Evolutionary conservation across 2,888 invertebrate species (phyloP), one percentile per base, ranked within the genome.

Genomic region (Entomobrya proxima): DNA sequence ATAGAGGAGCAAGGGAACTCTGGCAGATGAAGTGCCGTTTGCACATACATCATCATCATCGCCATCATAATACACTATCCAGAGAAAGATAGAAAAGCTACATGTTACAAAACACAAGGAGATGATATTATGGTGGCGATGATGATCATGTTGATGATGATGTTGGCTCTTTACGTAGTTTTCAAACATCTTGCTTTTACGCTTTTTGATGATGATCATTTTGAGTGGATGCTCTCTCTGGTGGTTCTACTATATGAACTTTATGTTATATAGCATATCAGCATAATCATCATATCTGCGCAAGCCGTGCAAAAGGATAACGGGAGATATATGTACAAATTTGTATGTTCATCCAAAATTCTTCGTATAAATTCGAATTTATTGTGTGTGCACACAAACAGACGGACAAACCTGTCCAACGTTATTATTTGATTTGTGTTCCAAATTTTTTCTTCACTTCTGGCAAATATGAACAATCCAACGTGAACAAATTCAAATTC

Each of bases 401-500:
- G 30, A 30, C 24, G 15, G 3, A 55, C 21, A 55, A 21, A 69
- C 37, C 2, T 69, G 40, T 69, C 18, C n/a, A 40, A 69, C 40
- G 40, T 40, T 3, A 9, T 69, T 24, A 69, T 7, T 40, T 72
- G 72, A 44, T 72, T 47, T 11, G 9, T 47, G 27, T 61, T 61
- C 61, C 61, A 61, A 30, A 61, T 61, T 61, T 61, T 61, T 47
- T 47, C 13, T 40, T 40, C 15, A 40, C 72, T 72, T 44, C 72
- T 47, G 47, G 72, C 44, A 72, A 47, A 72, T 47, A 72, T 72
- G 69, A 80, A 58, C 69, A 72, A 81, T 72, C 72, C 58, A 55
- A 81, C 52, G 55, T 72, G 52, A 78, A 30, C 44, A 55, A 81
- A 58, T 81, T 81, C 74, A 61, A 80, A 80, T 80, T 80, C 47